phyloP scores from a whole-genome alignment of 1,140 invertebrate genomes.

The Thalassaphorura encarpata region DNA sequence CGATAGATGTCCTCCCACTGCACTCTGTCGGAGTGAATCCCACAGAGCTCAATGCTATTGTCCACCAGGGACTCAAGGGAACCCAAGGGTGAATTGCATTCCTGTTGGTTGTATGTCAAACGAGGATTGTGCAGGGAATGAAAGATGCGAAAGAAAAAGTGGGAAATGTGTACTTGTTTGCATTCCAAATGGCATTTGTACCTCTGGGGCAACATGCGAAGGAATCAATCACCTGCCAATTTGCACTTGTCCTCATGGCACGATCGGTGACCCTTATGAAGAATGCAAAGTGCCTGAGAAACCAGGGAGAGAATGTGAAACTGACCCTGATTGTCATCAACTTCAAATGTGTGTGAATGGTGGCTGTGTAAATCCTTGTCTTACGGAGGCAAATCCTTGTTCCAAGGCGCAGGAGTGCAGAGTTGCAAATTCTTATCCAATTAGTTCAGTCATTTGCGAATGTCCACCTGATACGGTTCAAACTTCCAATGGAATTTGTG shows the following conservation, averaged over 20 bases:
- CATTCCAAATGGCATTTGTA: slow-evolving; percentile 62
- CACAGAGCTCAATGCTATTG: slow-evolving; percentile 63
- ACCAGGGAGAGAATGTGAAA: slow-evolving; percentile 50
- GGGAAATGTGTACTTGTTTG: slow-evolving; percentile 73
- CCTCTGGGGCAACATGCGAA: slow-evolving; percentile 58
- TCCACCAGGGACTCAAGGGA: slow-evolving; percentile 28
- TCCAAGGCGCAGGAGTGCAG: slow-evolving; percentile 61
- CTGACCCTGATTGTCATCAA: slow-evolving; percentile 62
- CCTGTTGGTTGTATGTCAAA: slow-evolving; percentile 74
- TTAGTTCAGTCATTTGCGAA: slow-evolving; percentile 68
- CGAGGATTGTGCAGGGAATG: slow-evolving; percentile 75
- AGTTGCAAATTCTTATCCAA: slow-evolving; percentile 62
- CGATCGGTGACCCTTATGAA: slow-evolving; percentile 64
- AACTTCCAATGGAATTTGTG: slow-evolving; percentile 51
- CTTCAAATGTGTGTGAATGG: slow-evolving; percentile 63
- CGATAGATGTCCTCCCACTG: slow-evolving; percentile 62
- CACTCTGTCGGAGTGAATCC: slow-evolving; percentile 57
- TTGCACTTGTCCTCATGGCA: slow-evolving; percentile 63
- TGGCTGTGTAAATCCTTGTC: slow-evolving; percentile 66
- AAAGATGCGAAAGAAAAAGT: slow-evolving; percentile 73
- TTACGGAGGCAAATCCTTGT: slow-evolving; percentile 54
- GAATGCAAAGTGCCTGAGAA: slow-evolving; percentile 53
- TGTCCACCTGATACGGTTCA: slow-evolving; percentile 62
- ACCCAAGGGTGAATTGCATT: slow-evolving; percentile 59
- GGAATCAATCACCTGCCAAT: slow-evolving; percentile 63